Base-by-base conservation (phyloP, 2,113 vertebrate species). In the Oceanodroma tethys region DNA sequence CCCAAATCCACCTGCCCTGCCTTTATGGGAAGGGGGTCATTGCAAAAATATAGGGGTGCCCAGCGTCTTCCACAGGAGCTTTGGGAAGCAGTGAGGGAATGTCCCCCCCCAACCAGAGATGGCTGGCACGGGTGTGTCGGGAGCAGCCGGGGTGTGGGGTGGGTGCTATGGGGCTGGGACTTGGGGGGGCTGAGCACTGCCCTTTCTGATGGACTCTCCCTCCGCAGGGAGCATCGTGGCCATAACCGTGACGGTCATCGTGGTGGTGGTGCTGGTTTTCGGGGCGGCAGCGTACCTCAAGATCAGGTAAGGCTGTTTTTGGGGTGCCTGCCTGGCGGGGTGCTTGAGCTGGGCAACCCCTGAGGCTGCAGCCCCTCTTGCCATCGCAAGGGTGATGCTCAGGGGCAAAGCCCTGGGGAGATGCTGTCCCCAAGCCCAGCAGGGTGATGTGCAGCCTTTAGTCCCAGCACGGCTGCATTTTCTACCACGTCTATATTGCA, bases 161-260 rank as follows among this genome's bases (percentile, higher is more conserved):
- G 52, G 8, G 59, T 34, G 52, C 12, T 1, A 0, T 0, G 63
- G 70, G 32, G 59, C 40, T 27, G 75, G 34, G 29, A 9, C 5
- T 16, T 0, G 1, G 29, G 9, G 6, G 7, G 10, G 21, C 52
- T 80, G 60, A 93, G 2, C 4, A 0, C 36, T 86, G 36, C 27
- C 48, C 30, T 81, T 48, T 48, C 30, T 88, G 53, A 4, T 29
- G 75, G 42, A 14, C 5, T 20, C 16, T 13, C 23, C 42, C 56
- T 38, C 43, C 22, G 0, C 97, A 98, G 98, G 98, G 45, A 98
- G 98, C 89, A 97, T 98, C 0, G 98, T 98, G 47, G 98, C 98
- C 93, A 98, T 98, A 18, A 98, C 98, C 0, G 88, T 98, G 89
- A 96, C 97, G 0, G 98, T 98, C 89, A 98, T 98, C 8, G 83